Conservation (phyloP, 2,113 vertebrate species). For the Corythornis madagascariensis region DNA sequence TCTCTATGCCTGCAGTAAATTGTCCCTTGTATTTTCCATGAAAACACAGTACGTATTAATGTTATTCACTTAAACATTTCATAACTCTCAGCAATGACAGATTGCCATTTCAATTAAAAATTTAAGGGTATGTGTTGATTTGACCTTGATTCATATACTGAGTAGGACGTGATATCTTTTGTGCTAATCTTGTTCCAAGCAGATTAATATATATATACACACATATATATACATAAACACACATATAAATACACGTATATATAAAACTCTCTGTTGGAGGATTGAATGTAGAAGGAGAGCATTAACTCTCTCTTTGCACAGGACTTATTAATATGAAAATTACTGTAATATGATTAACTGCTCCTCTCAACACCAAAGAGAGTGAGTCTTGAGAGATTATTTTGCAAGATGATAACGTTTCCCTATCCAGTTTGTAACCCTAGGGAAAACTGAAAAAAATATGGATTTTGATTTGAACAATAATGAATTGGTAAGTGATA, state of each 20-base stretch:
- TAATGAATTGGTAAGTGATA: slow-evolving; percentile 68
- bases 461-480: slow-evolving; percentile 63
- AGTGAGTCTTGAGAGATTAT: slow-evolving; percentile 42
- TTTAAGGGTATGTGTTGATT: slow-evolving; percentile 29
- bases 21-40: slow-evolving; percentile 6
- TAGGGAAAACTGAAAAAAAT: slow-evolving; percentile 53
- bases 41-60: background rate
- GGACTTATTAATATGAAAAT: slow-evolving; percentile 65
- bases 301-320: slow-evolving; percentile 5
- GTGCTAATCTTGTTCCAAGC: slow-evolving; percentile 27
- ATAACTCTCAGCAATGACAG: slow-evolving; percentile 14
- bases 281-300: background rate
- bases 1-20: background rate
- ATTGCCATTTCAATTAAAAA: slow-evolving; percentile 56
- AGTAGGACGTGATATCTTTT: slow-evolving; percentile 35
- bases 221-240: background rate
- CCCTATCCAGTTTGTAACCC: slow-evolving; percentile 50
- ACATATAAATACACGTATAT: background rate
- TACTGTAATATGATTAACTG: slow-evolving; percentile 20
- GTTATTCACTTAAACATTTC: background rate
- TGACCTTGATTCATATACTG: slow-evolving; percentile 48
- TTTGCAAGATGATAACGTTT: slow-evolving; percentile 38
- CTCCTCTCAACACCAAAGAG: slow-evolving; percentile 41
- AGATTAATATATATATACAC: background rate
- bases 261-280: background rate